Evolutionary conservation across 2,888 invertebrate genomes (phyloP).

Genomic region (Exocentrus adspersus): DNA sequence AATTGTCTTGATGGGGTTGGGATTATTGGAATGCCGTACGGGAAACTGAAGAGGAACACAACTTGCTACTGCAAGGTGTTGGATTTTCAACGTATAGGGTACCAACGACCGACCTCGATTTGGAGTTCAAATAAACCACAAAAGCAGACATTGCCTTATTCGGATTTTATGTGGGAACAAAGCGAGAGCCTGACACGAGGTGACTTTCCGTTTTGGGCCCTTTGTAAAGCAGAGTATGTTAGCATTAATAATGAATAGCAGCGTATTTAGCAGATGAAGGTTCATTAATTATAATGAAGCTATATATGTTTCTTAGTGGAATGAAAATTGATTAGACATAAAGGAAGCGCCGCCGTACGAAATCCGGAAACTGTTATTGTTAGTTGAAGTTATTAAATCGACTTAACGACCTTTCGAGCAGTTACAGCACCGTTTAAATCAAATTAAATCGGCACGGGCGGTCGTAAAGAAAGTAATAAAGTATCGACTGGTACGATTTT

Average conservation of each 20-base stretch:
- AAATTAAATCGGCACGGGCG: neutral
- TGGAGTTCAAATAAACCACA: constrained; percentile 14
- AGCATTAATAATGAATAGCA: neutral
- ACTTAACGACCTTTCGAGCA: neutral
- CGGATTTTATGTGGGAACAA: constrained; percentile 20
- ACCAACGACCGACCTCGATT: constrained; percentile 9
- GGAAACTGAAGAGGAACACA: too few species aligned
- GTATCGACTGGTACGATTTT: too few species aligned
- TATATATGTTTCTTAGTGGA: too few species aligned
- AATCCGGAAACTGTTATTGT: neutral
- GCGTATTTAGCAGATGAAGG: too few species aligned
- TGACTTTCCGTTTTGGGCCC: constrained; percentile 13
- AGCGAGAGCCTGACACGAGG: constrained; percentile 9
- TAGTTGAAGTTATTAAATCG: neutral
- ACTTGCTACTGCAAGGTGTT: too few species aligned
- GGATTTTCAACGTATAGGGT: too few species aligned
- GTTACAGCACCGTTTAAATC: neutral
- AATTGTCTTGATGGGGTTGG: neutral
- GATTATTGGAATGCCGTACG: too few species aligned
- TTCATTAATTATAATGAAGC: too few species aligned
- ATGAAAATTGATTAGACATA: too few species aligned
- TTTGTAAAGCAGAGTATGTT: neutral
- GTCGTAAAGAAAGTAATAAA: neutral
- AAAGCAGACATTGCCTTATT: constrained; percentile 18
- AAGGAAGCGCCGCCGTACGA: too few species aligned